A percentile compares a stretch with the other conserved stretches of the same genome.
Conservation (phyloP, 2,113 vertebrate species). For the Antidorcas marsupialis region DNA sequence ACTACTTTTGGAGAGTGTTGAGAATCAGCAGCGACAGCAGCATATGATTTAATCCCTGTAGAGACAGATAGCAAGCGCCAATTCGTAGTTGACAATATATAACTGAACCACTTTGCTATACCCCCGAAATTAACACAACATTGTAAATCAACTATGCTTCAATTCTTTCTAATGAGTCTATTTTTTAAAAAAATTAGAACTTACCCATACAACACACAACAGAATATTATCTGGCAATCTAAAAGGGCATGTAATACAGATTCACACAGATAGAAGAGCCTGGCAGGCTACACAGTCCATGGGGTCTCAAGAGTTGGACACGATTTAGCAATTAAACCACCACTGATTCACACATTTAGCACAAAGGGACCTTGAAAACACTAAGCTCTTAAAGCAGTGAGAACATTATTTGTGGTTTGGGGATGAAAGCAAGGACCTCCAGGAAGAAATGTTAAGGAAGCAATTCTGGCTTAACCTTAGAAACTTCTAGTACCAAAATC, state of each 20-base stretch:
- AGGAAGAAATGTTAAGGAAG: not conserved
- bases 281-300: not conserved
- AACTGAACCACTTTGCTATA: not conserved
- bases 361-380: not conserved
- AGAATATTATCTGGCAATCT: not conserved
- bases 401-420: not conserved
- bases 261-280: not conserved
- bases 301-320: rapidly evolving
- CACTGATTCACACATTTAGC: not conserved
- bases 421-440: not conserved
- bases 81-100: not conserved
- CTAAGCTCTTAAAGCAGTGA: not conserved
- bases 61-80: not conserved
- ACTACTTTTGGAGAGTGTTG: not conserved
- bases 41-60: not conserved
- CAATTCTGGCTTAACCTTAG: not conserved
- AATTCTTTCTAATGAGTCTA: not conserved
- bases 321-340: not conserved
- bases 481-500: not conserved
- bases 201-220: not conserved
- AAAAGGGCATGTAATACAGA: not conserved
- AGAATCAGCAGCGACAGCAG: not conserved
- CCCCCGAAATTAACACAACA: not conserved
- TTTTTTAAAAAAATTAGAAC: not conserved
- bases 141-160: not conserved